Conservation (phyloP, 2,113 vertebrate genomes). For the Trichechus manatus region DNA sequence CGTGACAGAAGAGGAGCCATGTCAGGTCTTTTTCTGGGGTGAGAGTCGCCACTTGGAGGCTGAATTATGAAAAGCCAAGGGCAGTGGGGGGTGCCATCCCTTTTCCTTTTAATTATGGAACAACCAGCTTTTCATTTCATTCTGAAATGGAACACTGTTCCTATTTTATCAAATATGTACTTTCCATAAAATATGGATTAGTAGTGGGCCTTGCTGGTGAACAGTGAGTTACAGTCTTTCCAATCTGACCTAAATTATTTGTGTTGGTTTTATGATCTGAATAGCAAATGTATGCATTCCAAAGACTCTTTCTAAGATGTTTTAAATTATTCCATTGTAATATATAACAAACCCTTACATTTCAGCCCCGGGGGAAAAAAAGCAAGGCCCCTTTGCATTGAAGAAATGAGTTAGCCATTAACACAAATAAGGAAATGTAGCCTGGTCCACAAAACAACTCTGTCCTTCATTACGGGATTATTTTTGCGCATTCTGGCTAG, state of each 20-base stretch:
- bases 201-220: conserved; percentile 78
- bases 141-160: conserved; percentile 80
- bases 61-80: neutral
- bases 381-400: neutral
- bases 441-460: neutral
- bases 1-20: neutral
- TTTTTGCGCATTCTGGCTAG: neutral
- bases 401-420: neutral
- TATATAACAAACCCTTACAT: conserved; percentile 19
- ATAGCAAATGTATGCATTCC: conserved; percentile 78
- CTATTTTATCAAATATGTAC: conserved; percentile 87
- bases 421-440: neutral
- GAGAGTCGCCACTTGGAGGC: neutral
- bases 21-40: neutral
- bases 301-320: conserved; percentile 76
- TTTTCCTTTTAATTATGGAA: conserved; percentile 75
- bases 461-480: too few relatives aligned
- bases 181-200: conserved; percentile 86
- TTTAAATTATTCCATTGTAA: conserved; percentile 79
- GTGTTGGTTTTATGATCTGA: conserved; percentile 85
- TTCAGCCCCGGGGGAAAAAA: neutral
- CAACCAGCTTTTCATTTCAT: conserved; percentile 78
- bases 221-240: conserved; percentile 82
- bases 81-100: neutral
- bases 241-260: conserved; percentile 86